Conservation (phyloP, 1,140 invertebrate genomes). For the Saccostrea cuccullata region DNA sequence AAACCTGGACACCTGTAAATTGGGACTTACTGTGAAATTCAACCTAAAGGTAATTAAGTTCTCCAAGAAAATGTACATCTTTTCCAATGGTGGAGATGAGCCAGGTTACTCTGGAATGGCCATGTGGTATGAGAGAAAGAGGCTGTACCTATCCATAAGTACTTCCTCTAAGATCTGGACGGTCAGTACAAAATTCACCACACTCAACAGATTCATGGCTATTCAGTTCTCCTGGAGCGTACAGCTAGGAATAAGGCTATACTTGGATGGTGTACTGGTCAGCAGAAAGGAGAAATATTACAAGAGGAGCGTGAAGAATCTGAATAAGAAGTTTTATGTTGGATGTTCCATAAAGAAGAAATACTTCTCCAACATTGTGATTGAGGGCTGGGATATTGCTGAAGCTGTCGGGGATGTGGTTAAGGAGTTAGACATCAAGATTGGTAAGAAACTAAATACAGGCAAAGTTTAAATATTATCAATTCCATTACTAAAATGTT, state of each 20-base stretch:
- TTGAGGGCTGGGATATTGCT: constrained; percentile 63
- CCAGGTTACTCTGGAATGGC: constrained; percentile 56
- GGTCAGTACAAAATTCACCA: constrained; percentile 52
- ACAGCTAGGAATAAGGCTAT: constrained; percentile 59
- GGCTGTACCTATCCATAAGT: constrained; percentile 60
- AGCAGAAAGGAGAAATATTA: constrained; percentile 49
- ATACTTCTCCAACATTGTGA: constrained; percentile 52
- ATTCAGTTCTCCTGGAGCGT: constrained; percentile 66
- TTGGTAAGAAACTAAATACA: constrained; percentile 57
- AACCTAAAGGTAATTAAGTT: constrained; percentile 60
- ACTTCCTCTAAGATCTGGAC: constrained; percentile 61
- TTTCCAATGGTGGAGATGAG: constrained; percentile 65
- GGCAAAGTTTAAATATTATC: not conserved
- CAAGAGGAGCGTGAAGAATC: constrained; percentile 36
- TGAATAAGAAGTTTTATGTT: constrained; percentile 52
- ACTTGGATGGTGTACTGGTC: constrained; percentile 56
- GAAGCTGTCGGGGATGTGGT: constrained; percentile 59
- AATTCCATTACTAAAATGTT: not conserved
- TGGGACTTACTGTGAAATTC: constrained; percentile 67
- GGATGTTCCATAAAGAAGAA: constrained; percentile 48
- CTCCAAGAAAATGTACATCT: constrained; percentile 63
- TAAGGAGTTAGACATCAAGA: constrained; percentile 48
- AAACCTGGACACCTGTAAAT: constrained; percentile 57
- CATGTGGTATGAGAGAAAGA: constrained; percentile 63
- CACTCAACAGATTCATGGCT: constrained; percentile 53